Conservation (phyloP, 2,797 vertebrate species). For the Pyrrhura leucotis region DNA sequence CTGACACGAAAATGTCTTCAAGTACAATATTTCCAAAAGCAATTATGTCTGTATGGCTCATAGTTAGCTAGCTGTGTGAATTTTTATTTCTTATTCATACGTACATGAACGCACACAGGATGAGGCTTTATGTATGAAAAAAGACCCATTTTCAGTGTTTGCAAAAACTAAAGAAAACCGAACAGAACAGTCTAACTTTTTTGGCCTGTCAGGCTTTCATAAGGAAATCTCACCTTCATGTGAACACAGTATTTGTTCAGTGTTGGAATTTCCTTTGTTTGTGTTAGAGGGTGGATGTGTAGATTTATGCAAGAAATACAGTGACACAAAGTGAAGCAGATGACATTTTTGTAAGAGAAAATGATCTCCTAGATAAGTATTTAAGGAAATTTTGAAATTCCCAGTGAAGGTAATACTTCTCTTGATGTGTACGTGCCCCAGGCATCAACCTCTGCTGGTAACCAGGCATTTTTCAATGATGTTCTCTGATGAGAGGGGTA, state of each 20-base stretch:
- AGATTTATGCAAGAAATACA: not conserved
- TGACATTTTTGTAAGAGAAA: not conserved
- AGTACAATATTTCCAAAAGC: slow-evolving; percentile 63
- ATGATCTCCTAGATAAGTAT: not conserved
- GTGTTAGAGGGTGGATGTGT: not conserved
- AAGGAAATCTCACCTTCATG: not conserved
- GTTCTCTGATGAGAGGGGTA: not conserved
- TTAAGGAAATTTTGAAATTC: not conserved
- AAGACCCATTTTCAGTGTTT: not conserved
- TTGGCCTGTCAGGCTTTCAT: not conserved
- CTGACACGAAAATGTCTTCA: slow-evolving; percentile 66
- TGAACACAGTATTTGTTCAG: not conserved
- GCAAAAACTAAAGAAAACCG: not conserved
- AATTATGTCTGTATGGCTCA: slow-evolving; percentile 19
- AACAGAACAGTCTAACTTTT: not conserved
- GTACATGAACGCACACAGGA: not conserved
- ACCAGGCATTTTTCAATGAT: not conserved
- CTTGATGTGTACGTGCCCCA: not conserved
- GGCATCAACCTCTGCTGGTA: not conserved
- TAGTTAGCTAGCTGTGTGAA: not conserved
- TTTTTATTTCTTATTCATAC: not conserved
- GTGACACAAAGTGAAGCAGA: not conserved
- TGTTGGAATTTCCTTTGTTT: slow-evolving; percentile 9
- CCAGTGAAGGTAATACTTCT: not conserved
- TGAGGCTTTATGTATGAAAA: not conserved